Evolutionary conservation across 1,140 invertebrate genomes (phyloP).

Genomic region (Hyles euphorbiae): DNA sequence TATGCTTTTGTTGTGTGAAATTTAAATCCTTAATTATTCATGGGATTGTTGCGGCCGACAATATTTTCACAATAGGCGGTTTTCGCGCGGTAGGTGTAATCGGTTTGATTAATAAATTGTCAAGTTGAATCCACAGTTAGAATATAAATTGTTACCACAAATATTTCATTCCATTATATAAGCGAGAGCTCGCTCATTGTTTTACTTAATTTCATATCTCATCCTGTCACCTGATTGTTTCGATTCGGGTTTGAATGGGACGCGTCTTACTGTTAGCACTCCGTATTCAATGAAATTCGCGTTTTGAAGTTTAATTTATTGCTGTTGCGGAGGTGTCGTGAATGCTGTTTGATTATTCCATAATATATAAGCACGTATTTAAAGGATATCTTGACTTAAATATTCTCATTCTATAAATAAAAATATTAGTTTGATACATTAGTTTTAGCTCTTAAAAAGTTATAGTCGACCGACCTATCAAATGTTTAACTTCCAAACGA

Average conservation of each 20-base stretch:
- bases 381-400: too few relatives aligned
- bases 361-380: too few relatives aligned
- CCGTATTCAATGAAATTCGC: constrained; percentile 26
- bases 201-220: constrained; percentile 71
- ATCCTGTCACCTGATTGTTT: constrained; percentile 71
- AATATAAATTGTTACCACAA: constrained; percentile 73
- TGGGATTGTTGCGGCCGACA: constrained; percentile 71
- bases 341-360: too few relatives aligned
- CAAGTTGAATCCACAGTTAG: constrained; percentile 73
- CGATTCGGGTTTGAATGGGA: constrained; percentile 37
- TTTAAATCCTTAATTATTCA: constrained; percentile 75
- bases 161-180: constrained; percentile 73
- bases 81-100: constrained; percentile 64
- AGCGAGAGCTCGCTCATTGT: constrained; percentile 65
- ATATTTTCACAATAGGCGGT: constrained; percentile 74
- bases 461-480: too few relatives aligned
- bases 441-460: too few relatives aligned
- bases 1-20: constrained; percentile 72
- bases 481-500: too few relatives aligned
- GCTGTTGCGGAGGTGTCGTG: too few relatives aligned
- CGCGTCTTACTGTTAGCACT: constrained; percentile 21
- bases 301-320: background rate
- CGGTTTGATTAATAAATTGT: constrained; percentile 76
- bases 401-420: too few relatives aligned
- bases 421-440: too few relatives aligned